Evolutionary conservation across 2,797 vertebrate species (phyloP).

Genomic region (Takifugu ocellatus): DNA sequence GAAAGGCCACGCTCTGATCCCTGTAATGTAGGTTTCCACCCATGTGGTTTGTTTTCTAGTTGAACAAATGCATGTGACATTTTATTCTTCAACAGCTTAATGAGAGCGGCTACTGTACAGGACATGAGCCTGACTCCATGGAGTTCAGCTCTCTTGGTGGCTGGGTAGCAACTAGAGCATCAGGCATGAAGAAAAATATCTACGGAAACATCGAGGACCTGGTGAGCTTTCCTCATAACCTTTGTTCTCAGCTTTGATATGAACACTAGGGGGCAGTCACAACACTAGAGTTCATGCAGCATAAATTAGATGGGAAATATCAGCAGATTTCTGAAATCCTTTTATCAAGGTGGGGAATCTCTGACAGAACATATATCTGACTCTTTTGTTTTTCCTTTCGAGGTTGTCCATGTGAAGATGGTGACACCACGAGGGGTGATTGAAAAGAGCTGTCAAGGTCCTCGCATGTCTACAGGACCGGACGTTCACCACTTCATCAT

Average conservation of each 20-base stretch:
- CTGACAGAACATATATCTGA: conserved; percentile 1
- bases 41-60: conserved; percentile 30
- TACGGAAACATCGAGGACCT: conserved; percentile 99
- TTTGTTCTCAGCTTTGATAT: conserved; percentile 26
- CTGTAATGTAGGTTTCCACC: conserved; percentile 10
- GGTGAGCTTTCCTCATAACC: conserved; percentile 71
- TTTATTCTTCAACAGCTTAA: conserved; percentile 78
- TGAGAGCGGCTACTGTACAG: conserved; percentile 95
- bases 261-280: conserved; percentile 2
- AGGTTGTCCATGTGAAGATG: conserved; percentile 97
- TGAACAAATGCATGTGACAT: conserved; percentile 11
- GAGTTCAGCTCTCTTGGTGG: conserved; percentile 98
- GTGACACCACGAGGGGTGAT: conserved; percentile 94
- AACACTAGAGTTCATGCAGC: conserved; percentile 5
- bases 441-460: conserved; percentile 96
- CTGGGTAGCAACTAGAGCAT: conserved; percentile 97
- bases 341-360: background rate
- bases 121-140: conserved; percentile 98
- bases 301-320: conserved; percentile 29
- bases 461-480: conserved; percentile 94
- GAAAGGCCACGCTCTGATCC: background rate
- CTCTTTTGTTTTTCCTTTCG: conserved; percentile 33
- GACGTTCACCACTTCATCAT: conserved; percentile 98
- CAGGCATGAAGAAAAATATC: conserved; percentile 99
- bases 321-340: conserved; percentile 15